phyloP scores from a whole-genome alignment of 2,113 vertebrate genomes.

The Percina caprodes region DNA sequence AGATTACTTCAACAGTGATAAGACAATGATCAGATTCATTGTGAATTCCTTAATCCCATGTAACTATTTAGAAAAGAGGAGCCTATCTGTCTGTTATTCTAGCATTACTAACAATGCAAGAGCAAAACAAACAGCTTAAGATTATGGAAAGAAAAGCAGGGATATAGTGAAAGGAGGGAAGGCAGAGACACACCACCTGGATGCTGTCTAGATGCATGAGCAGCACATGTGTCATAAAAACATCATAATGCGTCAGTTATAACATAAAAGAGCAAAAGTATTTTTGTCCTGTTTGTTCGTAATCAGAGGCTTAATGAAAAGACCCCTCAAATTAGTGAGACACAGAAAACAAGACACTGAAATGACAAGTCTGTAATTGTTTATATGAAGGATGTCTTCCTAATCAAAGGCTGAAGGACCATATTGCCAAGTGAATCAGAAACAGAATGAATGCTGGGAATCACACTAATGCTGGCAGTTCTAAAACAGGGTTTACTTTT shows the following conservation, averaged over 20 bases:
- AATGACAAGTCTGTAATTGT: conserved; percentile 46
- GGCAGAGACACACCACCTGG: conserved; percentile 61
- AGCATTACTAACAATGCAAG: neutral
- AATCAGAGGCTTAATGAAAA: conserved; percentile 59
- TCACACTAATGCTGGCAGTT: conserved; percentile 1
- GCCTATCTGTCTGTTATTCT: neutral
- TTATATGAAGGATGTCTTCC: conserved; percentile 25
- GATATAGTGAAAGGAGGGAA: neutral
- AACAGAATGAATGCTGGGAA: conserved; percentile 30
- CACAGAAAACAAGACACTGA: conserved; percentile 42
- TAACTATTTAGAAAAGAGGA: neutral
- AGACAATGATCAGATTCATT: neutral
- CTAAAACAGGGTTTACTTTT: conserved; percentile 14
- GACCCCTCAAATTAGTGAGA: conserved; percentile 32
- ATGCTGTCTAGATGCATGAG: conserved; percentile 64
- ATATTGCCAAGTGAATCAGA: conserved; percentile 52
- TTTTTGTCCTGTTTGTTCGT: conserved; percentile 47
- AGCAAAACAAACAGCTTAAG: conserved; percentile 4
- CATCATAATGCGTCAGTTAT: conserved; percentile 54
- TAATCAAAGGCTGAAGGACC: conserved; percentile 36
- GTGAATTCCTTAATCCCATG: neutral
- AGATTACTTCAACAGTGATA: neutral
- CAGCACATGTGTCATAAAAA: conserved; percentile 72
- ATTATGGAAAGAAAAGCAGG: neutral
- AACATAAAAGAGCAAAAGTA: conserved; percentile 56